Evolutionary conservation across 2,888 invertebrate species (phyloP), one percentile per base, ranked within the genome.

Genomic region (Cantharis flavilabris): DNA sequence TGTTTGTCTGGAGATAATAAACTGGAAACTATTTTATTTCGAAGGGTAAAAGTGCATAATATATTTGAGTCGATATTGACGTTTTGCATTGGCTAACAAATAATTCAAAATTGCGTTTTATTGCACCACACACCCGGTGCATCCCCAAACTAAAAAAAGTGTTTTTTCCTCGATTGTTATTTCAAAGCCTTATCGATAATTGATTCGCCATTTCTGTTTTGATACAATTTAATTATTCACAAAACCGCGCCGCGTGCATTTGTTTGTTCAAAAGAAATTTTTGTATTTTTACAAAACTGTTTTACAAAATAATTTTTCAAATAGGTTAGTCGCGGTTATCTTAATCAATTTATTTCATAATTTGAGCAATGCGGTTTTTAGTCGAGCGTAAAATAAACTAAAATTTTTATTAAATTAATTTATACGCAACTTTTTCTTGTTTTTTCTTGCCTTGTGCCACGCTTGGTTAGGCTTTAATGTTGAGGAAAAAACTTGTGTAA

Each of bases 371-470:
- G 65, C 65, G 65, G 65, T 67, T 67, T 67, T 67, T 67, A 67
- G 65, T 67, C 65, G 26, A 67, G 65, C 65, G 65, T 67, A 67
- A 23, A 67, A 67, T 67, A 67, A 67, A 67, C 23, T 67, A 67
- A 67, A 67, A 67, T 18, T 67, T 67, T 67, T 67, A n/a, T 67
- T 67, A 67, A 20, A 67, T 23, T 23, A 23, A 14, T n/a, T 23
- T 67, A 67, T 67, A 67, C 65, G 26, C 14, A 67, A 26, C 18
- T 23, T 64, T 64, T 64, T 49, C 49, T 49, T 49, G 49, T 49
- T 49, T 64, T 64, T 64, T 20, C 64, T 20, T 64, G 16, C 64
- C 64, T 64, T 64, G 16, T 64, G 64, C 20, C 11, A 64, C 16
- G 18, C 20, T 64, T 20, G 18, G 64, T 64, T 64, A 64, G 18